Conservation (phyloP, 2,113 vertebrate species). For the Falco punctatus region DNA sequence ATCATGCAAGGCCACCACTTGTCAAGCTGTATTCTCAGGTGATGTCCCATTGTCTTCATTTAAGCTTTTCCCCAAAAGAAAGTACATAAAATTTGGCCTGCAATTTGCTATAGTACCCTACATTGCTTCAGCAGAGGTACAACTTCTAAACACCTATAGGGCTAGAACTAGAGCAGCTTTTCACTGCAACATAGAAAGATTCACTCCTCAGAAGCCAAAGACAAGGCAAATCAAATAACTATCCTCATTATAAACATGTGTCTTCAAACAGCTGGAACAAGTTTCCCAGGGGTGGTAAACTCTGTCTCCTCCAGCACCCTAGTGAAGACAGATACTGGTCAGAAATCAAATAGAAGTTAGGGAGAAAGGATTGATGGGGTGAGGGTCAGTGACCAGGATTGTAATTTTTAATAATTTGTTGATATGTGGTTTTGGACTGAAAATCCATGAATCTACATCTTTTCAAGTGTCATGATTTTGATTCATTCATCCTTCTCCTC, state of each 20-base stretch:
- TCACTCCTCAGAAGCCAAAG: not conserved
- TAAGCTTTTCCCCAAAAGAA: not conserved
- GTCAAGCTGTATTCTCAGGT: not conserved
- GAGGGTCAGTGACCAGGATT: accelerated
- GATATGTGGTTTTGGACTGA: not conserved
- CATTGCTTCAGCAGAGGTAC: not conserved
- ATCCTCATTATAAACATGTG: not conserved
- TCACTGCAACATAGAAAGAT: not conserved
- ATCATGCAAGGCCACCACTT: not conserved
- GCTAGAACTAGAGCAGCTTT: not conserved
- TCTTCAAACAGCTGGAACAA: not conserved
- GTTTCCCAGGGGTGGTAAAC: not conserved
- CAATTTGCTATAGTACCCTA: not conserved
- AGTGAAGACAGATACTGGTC: not conserved
- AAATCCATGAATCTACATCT: not conserved
- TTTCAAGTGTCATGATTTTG: not conserved
- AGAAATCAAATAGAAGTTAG: not conserved
- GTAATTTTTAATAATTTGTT: not conserved
- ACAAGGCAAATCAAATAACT: not conserved
- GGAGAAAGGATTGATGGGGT: not conserved
- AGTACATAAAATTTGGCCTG: not conserved
- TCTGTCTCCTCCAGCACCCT: not conserved
- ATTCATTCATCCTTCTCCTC: not conserved
- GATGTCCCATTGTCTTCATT: not conserved
- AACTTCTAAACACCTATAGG: not conserved